These are phyloP conservation scores for Rhagologus leucostigma DNA, from an alignment of 2,113 vertebrate species.

Conservation along the genomic window DNA sequence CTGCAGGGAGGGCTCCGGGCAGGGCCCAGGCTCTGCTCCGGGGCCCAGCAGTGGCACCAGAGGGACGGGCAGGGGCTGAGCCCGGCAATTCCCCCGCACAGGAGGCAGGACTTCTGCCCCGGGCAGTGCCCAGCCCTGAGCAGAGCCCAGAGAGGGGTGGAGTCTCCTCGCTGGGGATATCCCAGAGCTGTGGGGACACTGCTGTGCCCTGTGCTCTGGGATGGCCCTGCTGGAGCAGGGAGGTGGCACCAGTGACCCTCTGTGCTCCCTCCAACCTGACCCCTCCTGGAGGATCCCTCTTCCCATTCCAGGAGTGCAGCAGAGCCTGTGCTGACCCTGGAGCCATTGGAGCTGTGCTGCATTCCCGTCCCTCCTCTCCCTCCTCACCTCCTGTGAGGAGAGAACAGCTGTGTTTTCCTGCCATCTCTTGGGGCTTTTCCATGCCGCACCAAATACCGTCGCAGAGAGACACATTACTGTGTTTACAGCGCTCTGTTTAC, in stretches of 20 bases:
- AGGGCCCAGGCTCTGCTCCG: background rate
- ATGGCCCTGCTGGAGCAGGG: background rate
- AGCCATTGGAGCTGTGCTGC: background rate
- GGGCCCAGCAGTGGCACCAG: background rate
- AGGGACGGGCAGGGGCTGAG: background rate
- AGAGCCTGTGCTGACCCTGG: background rate
- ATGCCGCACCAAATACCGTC: background rate
- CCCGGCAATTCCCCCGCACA: background rate
- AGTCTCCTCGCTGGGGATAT: background rate
- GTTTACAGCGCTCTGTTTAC: constrained; percentile 56
- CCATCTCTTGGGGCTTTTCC: constrained; percentile 34
- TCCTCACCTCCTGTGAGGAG: background rate
- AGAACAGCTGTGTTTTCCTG: constrained; percentile 52
- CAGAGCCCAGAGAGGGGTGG: background rate
- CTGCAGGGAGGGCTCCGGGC: background rate
- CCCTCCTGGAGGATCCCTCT: background rate
- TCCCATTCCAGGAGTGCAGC: accelerated
- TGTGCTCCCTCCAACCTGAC: accelerated
- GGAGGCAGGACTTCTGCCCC: background rate
- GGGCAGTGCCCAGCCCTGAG: background rate
- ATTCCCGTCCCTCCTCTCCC: background rate
- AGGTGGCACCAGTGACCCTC: background rate
- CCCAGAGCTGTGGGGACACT: background rate
- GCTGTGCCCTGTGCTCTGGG: background rate
- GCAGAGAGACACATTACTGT: constrained; percentile 31